Base-by-base conservation (phyloP, 2,888 invertebrate genomes). In the Drosophila mimica region DNA sequence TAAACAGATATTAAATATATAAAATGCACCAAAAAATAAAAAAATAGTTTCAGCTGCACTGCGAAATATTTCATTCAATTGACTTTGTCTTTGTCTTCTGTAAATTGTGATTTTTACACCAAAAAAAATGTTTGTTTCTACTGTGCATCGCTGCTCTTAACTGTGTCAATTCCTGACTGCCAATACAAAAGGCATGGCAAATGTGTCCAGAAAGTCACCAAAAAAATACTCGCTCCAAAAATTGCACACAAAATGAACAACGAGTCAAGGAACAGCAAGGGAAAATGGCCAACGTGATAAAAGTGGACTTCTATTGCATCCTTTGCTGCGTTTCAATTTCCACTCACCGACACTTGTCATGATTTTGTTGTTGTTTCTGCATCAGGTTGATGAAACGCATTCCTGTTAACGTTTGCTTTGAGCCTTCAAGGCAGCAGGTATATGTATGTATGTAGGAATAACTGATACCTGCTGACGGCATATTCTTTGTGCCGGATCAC, bases 251-350 rank as follows among this genome's bases (percentile, higher is more conserved):
- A 58, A 69, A 38, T 46, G 31, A 56, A 30, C 49, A 53, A 58
- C 57, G 13, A 30, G 38, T 31, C 36, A 52, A 51, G 20, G 28
- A 11, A 20, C 30, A 11, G 15, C 30, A 30, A n/a, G 30, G 8
- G 15, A 20, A 25, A 15, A 28, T 33, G 20, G 48, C 40, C 11
- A 20, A 49, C 58, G 65, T 66, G 70, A 75, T 49, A 49, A 70
- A 46, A 38, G 38, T 46, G 15, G 30, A 30, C 51, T 70, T 59
- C 78, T 71, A 83, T 86, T 81, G 87, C 79, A 79, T 83, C 81
- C 85, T 74, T 71, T 76, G 67, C 56, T 60, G 67, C 67, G 64
- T 86, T 88, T 77, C 83, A 78, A 78, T 84, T 78, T 78, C 74
- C 88, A 76, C 66, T 74, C 58, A 53, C 67, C 49, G 61, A 60